Percentiles rank a stretch among this genome's conserved stretches.
Conservation (phyloP, 2,797 vertebrate genomes). For the Furcifer pardalis region DNA sequence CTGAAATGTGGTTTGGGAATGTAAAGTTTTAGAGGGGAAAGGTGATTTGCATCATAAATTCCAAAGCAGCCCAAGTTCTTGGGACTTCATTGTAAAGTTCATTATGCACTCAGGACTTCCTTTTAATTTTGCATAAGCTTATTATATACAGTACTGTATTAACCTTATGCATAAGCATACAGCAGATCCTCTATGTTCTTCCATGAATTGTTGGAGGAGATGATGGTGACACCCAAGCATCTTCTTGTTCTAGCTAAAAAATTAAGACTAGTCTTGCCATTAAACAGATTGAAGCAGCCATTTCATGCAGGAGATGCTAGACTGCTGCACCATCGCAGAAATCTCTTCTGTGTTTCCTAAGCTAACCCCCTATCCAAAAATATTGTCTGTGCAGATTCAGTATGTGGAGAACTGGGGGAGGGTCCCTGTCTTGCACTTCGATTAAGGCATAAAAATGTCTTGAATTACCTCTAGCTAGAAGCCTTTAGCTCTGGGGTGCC, state of each 20-base stretch:
- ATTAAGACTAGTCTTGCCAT: not conserved
- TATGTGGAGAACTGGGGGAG: not conserved
- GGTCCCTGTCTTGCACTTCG: not conserved
- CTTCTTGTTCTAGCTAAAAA: conserved; percentile 37
- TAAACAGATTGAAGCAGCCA: not conserved
- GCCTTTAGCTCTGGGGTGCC: too few species aligned
- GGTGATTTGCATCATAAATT: conserved; percentile 24
- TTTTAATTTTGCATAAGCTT: conserved; percentile 3
- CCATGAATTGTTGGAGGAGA: not conserved
- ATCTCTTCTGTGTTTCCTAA: not conserved
- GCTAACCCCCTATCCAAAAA: not conserved
- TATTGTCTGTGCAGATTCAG: too few species aligned
- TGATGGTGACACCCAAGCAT: conserved; percentile 52
- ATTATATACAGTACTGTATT: conserved; percentile 5
- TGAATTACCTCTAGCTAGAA: not conserved
- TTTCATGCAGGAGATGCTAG: not conserved
- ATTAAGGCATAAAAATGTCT: too few species aligned
- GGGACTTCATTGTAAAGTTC: conserved; percentile 28
- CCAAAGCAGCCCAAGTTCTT: not conserved
- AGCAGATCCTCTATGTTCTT: not conserved
- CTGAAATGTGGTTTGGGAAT: not conserved
- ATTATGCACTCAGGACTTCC: conserved; percentile 1
- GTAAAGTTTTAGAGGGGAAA: not conserved
- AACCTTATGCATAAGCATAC: not conserved
- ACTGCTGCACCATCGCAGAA: not conserved